Conservation (phyloP, 2,888 invertebrate species). For the Drosophila neoperkinsi region DNA sequence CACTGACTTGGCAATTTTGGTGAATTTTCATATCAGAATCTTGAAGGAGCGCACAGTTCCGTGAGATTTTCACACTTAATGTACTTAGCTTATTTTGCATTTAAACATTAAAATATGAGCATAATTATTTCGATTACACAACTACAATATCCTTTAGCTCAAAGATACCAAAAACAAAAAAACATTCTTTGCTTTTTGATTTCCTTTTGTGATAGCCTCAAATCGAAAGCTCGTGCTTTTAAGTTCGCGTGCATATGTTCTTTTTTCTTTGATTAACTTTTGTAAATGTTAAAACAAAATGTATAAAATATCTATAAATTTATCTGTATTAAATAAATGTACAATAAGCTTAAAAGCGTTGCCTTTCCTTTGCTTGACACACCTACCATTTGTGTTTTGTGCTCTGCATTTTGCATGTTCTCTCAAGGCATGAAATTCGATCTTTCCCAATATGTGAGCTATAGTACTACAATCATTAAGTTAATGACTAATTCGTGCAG, state of each 20-base stretch:
- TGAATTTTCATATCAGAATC: slow-evolving; percentile 21
- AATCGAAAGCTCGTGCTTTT: slow-evolving; percentile 65
- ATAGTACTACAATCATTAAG: slow-evolving; percentile 30
- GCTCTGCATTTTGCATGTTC: slow-evolving; percentile 57
- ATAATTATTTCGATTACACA: slow-evolving; percentile 35
- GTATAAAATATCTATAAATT: slow-evolving; percentile 65
- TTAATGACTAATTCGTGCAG: slow-evolving; percentile 77
- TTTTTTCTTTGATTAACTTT: slow-evolving; percentile 45
- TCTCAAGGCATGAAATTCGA: slow-evolving; percentile 36
- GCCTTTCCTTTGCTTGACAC: slow-evolving; percentile 44
- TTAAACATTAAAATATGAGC: slow-evolving; percentile 32
- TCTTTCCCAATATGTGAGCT: slow-evolving; percentile 17
- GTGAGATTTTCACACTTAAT: slow-evolving; percentile 13
- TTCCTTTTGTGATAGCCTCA: slow-evolving; percentile 67
- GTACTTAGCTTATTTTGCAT: slow-evolving; percentile 55
- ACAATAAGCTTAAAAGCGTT: slow-evolving; percentile 67
- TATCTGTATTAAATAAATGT: slow-evolving; percentile 70
- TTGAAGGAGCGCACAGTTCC: slow-evolving; percentile 11
- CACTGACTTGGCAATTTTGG: slow-evolving; percentile 31
- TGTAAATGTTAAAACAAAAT: slow-evolving; percentile 75
- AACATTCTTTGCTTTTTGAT: slow-evolving; percentile 40
- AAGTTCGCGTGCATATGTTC: slow-evolving; percentile 31
- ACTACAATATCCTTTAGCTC: slow-evolving; percentile 59
- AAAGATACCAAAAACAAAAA: slow-evolving; percentile 61
- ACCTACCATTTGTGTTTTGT: slow-evolving; percentile 5